phyloP scores from a whole-genome alignment of 1,140 invertebrate genomes.

The Ericerus pela region DNA sequence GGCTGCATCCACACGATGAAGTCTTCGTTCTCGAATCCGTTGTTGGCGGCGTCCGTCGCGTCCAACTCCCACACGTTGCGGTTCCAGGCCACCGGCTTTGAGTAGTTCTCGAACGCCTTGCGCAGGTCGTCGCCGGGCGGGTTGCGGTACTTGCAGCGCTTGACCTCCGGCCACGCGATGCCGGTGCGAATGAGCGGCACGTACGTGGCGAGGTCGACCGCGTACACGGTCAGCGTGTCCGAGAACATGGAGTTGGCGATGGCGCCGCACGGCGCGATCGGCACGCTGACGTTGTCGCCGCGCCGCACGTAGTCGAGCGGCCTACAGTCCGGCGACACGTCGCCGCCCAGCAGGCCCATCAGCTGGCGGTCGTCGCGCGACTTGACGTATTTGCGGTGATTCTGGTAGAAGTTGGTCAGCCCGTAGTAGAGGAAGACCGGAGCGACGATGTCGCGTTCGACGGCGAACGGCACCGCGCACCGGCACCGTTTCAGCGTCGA shows the following conservation, averaged over 20 bases:
- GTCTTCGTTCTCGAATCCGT: slow-evolving; percentile 92
- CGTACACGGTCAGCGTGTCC: slow-evolving; percentile 39
- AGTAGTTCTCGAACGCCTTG: slow-evolving; percentile 39
- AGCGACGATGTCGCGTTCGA: not conserved
- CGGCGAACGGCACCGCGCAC: not conserved
- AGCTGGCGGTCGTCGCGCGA: slow-evolving; percentile 92
- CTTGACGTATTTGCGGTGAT: slow-evolving; percentile 95
- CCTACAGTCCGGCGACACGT: slow-evolving; percentile 54
- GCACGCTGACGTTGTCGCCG: slow-evolving; percentile 30
- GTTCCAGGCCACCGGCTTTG: slow-evolving; percentile 64
- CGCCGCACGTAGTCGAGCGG: slow-evolving; percentile 36
- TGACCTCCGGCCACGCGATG: not conserved
- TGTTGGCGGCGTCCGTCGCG: slow-evolving; percentile 49
- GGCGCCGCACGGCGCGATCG: slow-evolving; percentile 91
- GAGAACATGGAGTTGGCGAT: slow-evolving; percentile 95
- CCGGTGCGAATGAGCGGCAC: not conserved
- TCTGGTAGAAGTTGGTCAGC: slow-evolving; percentile 95
- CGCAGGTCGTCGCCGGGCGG: not conserved
- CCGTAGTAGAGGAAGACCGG: slow-evolving; percentile 93
- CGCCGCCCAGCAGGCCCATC: slow-evolving; percentile 48
- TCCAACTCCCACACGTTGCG: slow-evolving; percentile 65
- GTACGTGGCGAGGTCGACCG: not conserved
- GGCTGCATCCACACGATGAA: slow-evolving; percentile 98
- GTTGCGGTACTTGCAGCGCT: not conserved
- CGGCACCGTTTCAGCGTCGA: not conserved